Conservation (phyloP, 1,140 invertebrate genomes). For the Eriosoma lanigerum region DNA sequence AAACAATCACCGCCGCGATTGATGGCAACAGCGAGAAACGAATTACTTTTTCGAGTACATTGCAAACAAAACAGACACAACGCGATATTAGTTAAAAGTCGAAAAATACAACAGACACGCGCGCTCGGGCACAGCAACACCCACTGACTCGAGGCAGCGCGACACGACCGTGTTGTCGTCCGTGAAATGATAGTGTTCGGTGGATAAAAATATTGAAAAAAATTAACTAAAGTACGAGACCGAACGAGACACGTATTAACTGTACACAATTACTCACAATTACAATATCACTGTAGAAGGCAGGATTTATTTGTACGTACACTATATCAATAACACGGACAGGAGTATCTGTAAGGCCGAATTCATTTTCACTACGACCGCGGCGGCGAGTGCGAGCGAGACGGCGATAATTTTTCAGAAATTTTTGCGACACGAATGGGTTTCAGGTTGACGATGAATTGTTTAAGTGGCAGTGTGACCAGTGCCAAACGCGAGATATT, state of each 20-base stretch:
- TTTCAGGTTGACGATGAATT: constrained; percentile 33
- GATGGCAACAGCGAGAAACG: not conserved
- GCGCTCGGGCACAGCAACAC: constrained; percentile 15
- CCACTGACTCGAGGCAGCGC: constrained; percentile 14
- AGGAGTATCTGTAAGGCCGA: not conserved
- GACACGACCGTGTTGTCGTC: not conserved
- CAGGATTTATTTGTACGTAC: not conserved
- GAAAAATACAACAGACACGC: not conserved
- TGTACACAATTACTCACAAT: not conserved
- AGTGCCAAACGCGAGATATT: not conserved
- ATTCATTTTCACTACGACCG: constrained; percentile 2
- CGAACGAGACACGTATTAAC: not conserved
- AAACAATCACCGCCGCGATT: not conserved
- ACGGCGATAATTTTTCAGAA: constrained; percentile 18
- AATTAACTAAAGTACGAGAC: not conserved
- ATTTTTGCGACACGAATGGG: constrained; percentile 49
- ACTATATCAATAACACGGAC: not conserved
- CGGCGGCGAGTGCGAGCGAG: not conserved
- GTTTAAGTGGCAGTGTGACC: constrained; percentile 24
- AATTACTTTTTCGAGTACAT: not conserved
- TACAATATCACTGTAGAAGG: not conserved
- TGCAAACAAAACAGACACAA: not conserved
- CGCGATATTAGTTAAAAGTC: not conserved
- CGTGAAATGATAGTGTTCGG: constrained; percentile 3
- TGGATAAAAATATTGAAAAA: not conserved